A percentile compares a stretch with the other conserved stretches of the same genome.
Evolutionary conservation across 2,888 invertebrate species (phyloP).

Genomic region (Limnephilus lunatus): DNA sequence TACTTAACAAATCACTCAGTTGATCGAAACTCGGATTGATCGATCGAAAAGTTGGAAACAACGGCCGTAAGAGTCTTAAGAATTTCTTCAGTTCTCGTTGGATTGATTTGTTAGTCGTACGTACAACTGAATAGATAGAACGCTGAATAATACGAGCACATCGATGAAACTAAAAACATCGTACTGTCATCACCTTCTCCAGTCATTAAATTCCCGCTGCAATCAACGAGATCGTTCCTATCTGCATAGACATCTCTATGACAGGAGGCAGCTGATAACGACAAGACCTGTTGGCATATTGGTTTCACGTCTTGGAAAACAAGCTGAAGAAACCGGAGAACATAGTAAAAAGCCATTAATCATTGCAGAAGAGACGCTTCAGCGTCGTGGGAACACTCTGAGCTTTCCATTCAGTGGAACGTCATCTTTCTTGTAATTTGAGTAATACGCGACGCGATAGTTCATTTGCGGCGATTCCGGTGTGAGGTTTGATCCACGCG

Average conservation of each 20-base stretch:
- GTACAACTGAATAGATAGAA: background rate
- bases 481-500: background rate
- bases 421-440: background rate
- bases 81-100: background rate
- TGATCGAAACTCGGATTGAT: too few species aligned
- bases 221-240: conserved; percentile 41
- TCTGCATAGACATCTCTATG: conserved; percentile 47
- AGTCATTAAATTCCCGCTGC: conserved; percentile 16
- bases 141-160: background rate
- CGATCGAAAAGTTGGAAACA: too few species aligned
- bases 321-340: background rate
- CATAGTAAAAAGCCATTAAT: conserved; percentile 4
- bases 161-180: background rate
- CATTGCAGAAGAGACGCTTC: background rate
- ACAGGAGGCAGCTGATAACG: conserved; percentile 39
- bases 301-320: background rate
- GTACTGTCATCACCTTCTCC: conserved; percentile 26
- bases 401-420: background rate
- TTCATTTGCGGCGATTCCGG: conserved; percentile 40
- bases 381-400: background rate
- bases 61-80: background rate
- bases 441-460: conserved; percentile 22
- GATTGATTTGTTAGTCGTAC: background rate
- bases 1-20: too few species aligned
- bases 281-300: conserved; percentile 40